phyloP scores from a whole-genome alignment of 2,113 vertebrate species.

The Spizaetus ornatus region DNA sequence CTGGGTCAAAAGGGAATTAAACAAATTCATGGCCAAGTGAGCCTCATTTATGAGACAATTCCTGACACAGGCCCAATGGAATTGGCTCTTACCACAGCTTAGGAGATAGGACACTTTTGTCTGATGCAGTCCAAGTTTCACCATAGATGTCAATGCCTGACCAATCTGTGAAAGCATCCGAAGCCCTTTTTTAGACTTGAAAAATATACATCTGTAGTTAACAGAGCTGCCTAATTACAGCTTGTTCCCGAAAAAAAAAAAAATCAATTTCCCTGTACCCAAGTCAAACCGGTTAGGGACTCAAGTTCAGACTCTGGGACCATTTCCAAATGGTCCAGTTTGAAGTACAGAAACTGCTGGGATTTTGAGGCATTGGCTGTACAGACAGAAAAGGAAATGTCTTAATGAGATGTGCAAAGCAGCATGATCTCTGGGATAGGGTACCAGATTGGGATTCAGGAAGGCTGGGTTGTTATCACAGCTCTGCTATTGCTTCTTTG shows the following conservation, averaged over 20 bases:
- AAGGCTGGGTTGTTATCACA: constrained; percentile 16
- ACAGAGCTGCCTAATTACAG: background rate
- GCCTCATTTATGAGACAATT: background rate
- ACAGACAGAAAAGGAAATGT: constrained; percentile 29
- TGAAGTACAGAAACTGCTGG: background rate
- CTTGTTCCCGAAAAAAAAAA: background rate
- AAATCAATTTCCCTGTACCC: background rate
- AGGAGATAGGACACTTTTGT: background rate
- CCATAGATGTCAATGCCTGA: background rate
- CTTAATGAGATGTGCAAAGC: constrained; percentile 4
- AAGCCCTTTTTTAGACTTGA: background rate
- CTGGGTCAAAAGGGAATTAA: background rate
- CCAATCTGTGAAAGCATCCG: background rate
- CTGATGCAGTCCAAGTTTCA: background rate
- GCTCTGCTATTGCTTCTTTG: constrained; percentile 2
- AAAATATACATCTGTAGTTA: background rate
- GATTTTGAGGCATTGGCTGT: background rate
- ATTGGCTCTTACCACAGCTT: background rate
- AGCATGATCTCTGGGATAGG: background rate
- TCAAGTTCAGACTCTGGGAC: background rate
- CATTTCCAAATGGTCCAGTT: background rate
- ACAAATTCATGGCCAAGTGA: background rate
- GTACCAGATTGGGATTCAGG: constrained; percentile 45
- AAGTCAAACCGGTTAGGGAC: background rate
- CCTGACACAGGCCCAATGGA: background rate